Base-by-base conservation (phyloP, 2,113 vertebrate genomes). In the Phrynosoma blainvillii region DNA sequence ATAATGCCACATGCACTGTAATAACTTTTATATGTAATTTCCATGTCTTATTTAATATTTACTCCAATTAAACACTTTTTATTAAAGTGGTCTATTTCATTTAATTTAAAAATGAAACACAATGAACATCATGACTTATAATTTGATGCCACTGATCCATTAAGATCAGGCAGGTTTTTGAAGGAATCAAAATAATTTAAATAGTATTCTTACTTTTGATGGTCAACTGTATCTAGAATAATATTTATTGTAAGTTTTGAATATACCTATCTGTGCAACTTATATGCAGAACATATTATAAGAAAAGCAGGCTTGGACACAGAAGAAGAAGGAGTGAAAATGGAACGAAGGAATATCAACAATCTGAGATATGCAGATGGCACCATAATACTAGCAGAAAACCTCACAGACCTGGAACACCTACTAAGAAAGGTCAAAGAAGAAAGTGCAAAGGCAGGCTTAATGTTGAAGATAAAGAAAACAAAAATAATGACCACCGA, bases 11-110 rank as follows among this genome's bases (percentile, higher is more conserved):
- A n/a, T 42, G 87, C 32, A 40, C 65, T 20, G 75, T 84, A 0
- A 85, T 84, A 13, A 40, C 11, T 27, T 91, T 91, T n/a, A 56
- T 25, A 32, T 36, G n/a, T 68, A 0, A 80, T 82, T 27, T 79
- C 12, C 82, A 52, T 23, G 8, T 84, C 82, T 30, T 21, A 78
- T 11, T 52, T 42, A 36, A 89, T 86, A 78, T 4, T 9, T 71
- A 56, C 0, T 36, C 1, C 0, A 2, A 18, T 7, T 3, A 91
- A 89, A 32, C 54, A 93, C 62, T 85, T 36, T 74, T 77, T 59
- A 83, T 83, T 83, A 83, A 79, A 81, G 32, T 14, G 54, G 23
- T 8, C 23, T 25, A 47, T n/a, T 11, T 9, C n/a, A 54, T 18
- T 70, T 71, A 10, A 52, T 83, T 47, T n/a, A 52, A 84, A 84